These are phyloP conservation scores for Bombyx mandarina DNA, from an alignment of 1,140 invertebrate species.

Conservation along the genomic window DNA sequence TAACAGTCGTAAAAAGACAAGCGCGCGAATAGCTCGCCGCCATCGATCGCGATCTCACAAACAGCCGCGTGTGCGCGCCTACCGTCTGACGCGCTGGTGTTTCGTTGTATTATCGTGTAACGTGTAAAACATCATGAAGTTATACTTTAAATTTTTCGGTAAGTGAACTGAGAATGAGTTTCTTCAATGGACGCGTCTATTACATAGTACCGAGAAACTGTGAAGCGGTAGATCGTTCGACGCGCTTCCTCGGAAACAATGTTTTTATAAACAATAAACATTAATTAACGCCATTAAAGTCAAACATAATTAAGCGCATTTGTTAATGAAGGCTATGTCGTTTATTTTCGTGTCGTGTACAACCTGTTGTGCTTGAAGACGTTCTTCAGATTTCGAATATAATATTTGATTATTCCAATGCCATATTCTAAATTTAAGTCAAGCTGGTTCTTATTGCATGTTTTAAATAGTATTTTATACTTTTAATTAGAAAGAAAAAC, in stretches of 20 bases:
- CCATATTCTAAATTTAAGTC: background rate
- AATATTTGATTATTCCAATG: background rate
- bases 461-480: background rate
- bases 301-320: too few relatives aligned
- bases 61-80: constrained; percentile 17
- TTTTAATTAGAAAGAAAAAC: too few relatives aligned
- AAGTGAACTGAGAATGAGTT: constrained; percentile 16
- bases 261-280: constrained; percentile 1
- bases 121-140: constrained; percentile 41
- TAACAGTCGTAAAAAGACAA: constrained; percentile 29
- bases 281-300: background rate
- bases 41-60: constrained; percentile 10
- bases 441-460: background rate
- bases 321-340: too few relatives aligned
- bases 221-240: background rate
- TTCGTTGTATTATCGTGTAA: constrained; percentile 29
- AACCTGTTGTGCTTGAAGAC: too few relatives aligned
- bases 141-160: constrained; percentile 53
- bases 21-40: constrained; percentile 41
- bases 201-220: too few relatives aligned
- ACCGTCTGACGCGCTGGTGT: constrained; percentile 25
- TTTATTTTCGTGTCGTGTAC: too few relatives aligned
- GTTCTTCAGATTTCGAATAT: background rate
- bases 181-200: too few relatives aligned
- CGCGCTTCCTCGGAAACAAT: background rate